Base-by-base conservation (phyloP, 1,140 invertebrate genomes). In the Macrostomum lignano region DNA sequence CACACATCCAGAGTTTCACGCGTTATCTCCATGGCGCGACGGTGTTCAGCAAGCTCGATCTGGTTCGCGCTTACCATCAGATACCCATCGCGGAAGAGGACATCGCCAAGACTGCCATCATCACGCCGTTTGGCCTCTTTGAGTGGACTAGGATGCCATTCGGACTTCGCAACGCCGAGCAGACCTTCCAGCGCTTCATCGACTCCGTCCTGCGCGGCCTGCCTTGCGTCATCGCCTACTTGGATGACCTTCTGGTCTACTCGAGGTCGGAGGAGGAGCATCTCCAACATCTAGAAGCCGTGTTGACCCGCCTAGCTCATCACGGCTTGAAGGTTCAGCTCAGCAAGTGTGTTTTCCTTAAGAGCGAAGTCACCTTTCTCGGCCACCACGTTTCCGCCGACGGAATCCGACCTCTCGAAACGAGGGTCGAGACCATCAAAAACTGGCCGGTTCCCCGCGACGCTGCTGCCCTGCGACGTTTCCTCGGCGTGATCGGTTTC, bases 161-260 rank as follows among this genome's bases (percentile, higher is more conserved):
- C 35, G 40, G 38, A 2, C 14, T 40, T 2, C 26, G 28, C 4
- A 37, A 41, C 21, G 35, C 35, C 6, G 41, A 36, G 9, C 38
- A 40, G 17, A 14, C 38, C 13, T 40, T 40, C 25, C 33, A 40
- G 24, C 1, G 38, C 13, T 31, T 39, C n/a, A 40, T 1, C 21
- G 25, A 40, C 22, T 30, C 9, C 17, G 26, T 40, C 7, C 17
- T 40, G 17, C 23, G 23, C 31, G 38, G 37, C 19, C 17, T 24
- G 10, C 14, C 21, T 14, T 35, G 38, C 22, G 26, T 33, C 10
- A 39, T 19, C 17, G 28, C 36, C 14, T 42, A 43, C 29, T 23
- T 37, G n/a, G 42, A 42, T 33, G 42, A 44, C 17, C 31, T 42
- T 9, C 15, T 44, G 5, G 40, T 42, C 2, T 42, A 26, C 26